Evolutionary conservation across 1,140 invertebrate species (phyloP), one percentile per base, ranked within the genome.

Genomic region (Zophobas atratus): DNA sequence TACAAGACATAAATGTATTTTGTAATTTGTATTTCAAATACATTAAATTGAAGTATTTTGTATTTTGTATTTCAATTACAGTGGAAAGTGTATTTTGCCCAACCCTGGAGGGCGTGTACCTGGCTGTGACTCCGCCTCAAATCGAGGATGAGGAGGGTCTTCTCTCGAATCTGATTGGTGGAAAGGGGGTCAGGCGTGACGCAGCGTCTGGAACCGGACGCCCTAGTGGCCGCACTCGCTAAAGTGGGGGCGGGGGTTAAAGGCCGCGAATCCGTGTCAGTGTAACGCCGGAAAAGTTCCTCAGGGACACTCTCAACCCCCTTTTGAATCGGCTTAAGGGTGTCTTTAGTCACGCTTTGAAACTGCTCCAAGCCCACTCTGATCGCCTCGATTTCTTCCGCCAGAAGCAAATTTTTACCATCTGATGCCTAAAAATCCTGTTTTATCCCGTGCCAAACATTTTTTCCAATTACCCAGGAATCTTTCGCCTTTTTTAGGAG

Each of bases 181-280:
- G 76, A 41, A n/a, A 85, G 82, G 60, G 87, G 87, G 63, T 89
- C 88, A 0, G 88, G 89, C 2, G 88, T 89, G 1, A 89, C 84
- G 81, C 89, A 89, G 67, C 88, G 85, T 49, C 88, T 82, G 53
- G 87, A 83, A 67, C 82, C 82, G 1, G 83, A 84, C 32, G 86
- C 87, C 41, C 86, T 81, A 1, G 88, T 89, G 5, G 86, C 85
- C 1, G 88, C 90, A 82, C 92, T 93, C 0, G 90, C 92, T 1
- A 93, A 87, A 0, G 92, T 94, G 0, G 93, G 92, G 0, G 92
- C 90, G 6, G 94, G 94, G 0, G 93, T 95, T 77, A 92, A 85
- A 1, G 94, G 93, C 46, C 94, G 88, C 0, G 94, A 95, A 83
- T 95, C 94, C 1, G 93, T 94, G 79, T 94, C 93, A 0, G 94